Evolutionary conservation across 2,888 invertebrate species (phyloP), one percentile per base, ranked within the genome.

Genomic region (Pterobdella sp.): DNA sequence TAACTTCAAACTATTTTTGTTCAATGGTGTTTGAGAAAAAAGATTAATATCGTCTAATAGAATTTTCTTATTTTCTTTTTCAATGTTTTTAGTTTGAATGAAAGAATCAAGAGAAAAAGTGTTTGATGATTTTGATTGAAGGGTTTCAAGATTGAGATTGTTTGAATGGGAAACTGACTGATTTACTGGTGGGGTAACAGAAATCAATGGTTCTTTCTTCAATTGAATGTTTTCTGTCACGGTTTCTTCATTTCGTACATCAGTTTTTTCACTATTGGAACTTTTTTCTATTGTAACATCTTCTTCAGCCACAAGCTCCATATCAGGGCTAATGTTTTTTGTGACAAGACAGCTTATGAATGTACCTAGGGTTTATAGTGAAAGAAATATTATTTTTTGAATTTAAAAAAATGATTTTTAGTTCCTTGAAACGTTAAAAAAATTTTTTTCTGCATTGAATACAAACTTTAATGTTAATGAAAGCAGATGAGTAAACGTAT

Each of bases 311-410:
- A 74, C 74, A 1, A 74, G 60, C 66, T 75, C 75, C 35, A 37
- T 37, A 56, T 74, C 75, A 14, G 71, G 67, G 4, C 37, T 63
- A 49, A 75, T 72, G 72, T 74, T 75, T 63, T 56, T 72, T 7
- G 60, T 74, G 29, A 75, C 74, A 49, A 34, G 34, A 31, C 65
- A 65, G 52, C 72, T 66, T 4, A 74, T 52, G 49, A 36, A 36
- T 10, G 34, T 67, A 1, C 52, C 73, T 73, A 68, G 7, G 10
- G 32, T 18, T 14, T 42, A 49, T 36, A n/a, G 14, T 31, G 31
- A n/a, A n/a, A n/a, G n/a, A n/a, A n/a, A n/a, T n/a, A n/a, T n/a
- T n/a, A n/a, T n/a, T n/a, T n/a, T n/a, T n/a, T n/a, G n/a, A n/a
- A n/a, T n/a, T n/a, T n/a, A n/a, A n/a, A n/a, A n/a, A n/a, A n/a